A percentile compares a stretch with the other conserved stretches of the same genome.
phyloP scores from a whole-genome alignment of 2,797 vertebrate species.

The Darevskia nairensis region DNA sequence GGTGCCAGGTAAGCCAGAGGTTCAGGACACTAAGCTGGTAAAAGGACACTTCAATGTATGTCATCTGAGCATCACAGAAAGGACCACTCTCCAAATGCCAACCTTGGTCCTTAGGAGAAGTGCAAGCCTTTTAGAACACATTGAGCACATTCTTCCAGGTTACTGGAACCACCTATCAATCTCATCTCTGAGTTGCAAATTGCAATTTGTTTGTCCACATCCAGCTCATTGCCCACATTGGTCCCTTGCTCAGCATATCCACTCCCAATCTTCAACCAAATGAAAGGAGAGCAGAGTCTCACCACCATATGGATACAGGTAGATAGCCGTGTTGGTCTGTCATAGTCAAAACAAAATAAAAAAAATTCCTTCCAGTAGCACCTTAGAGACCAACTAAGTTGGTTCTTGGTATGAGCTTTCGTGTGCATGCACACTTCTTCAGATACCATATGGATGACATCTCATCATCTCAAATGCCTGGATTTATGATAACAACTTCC shows the following conservation, averaged over 20 bases:
- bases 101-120: slow-evolving; percentile 2
- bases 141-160: not conserved
- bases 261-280: not conserved
- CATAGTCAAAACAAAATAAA: no score
- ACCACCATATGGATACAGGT: not conserved
- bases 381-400: no score
- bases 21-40: no score
- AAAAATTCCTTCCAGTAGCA: no score
- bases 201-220: not conserved
- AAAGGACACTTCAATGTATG: not conserved
- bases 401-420: no score
- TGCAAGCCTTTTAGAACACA: not conserved
- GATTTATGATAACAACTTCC: not conserved
- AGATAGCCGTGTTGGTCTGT: no score
- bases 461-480: not conserved
- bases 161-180: not conserved
- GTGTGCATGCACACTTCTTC: no score
- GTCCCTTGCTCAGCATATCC: not conserved
- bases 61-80: not conserved
- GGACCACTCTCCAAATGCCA: not conserved
- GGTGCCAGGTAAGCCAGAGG: no score
- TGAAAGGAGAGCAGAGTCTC: not conserved
- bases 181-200: not conserved
- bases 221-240: not conserved
- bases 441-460: not conserved